phyloP scores from a whole-genome alignment of 2,113 vertebrate genomes.

The Gavialis gangeticus region DNA sequence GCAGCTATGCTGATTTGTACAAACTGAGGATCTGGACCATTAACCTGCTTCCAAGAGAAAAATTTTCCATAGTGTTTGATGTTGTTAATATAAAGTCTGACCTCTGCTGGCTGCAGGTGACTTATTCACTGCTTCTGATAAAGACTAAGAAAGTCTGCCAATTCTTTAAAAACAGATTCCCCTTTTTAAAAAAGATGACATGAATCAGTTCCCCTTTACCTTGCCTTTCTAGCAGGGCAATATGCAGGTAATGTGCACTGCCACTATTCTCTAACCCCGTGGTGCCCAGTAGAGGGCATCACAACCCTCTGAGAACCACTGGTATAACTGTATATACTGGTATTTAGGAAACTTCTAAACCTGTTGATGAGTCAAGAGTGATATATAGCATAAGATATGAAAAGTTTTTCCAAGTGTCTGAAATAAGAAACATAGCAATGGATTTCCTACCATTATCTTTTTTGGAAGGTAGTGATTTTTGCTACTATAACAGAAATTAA shows the following conservation, averaged over 20 bases:
- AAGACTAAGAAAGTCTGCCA: not conserved
- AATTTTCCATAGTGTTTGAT: not conserved
- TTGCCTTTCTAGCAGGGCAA: not conserved
- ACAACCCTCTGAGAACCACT: not conserved
- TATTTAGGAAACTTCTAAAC: rapidly evolving
- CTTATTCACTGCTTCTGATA: not conserved
- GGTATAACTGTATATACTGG: not conserved
- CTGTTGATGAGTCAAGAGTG: not conserved
- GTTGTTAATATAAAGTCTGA: conserved; percentile 21
- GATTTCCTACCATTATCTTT: not conserved
- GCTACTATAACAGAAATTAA: not conserved
- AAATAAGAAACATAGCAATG: not conserved
- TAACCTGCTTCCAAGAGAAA: not conserved
- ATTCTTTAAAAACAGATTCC: not conserved
- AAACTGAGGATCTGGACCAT: not conserved
- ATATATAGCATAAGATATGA: not conserved
- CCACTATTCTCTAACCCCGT: not conserved
- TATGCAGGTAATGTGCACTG: not conserved
- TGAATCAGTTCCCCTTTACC: not conserved
- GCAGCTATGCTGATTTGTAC: not conserved
- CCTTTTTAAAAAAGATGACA: not conserved
- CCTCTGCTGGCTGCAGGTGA: conserved; percentile 18
- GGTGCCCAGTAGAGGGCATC: too few relatives aligned
- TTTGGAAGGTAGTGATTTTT: not conserved
- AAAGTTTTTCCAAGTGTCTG: not conserved